Evolutionary conservation across 92 coral and sea anemone genomes (phyloP).

Genomic region (Siderastrea siderea): DNA sequence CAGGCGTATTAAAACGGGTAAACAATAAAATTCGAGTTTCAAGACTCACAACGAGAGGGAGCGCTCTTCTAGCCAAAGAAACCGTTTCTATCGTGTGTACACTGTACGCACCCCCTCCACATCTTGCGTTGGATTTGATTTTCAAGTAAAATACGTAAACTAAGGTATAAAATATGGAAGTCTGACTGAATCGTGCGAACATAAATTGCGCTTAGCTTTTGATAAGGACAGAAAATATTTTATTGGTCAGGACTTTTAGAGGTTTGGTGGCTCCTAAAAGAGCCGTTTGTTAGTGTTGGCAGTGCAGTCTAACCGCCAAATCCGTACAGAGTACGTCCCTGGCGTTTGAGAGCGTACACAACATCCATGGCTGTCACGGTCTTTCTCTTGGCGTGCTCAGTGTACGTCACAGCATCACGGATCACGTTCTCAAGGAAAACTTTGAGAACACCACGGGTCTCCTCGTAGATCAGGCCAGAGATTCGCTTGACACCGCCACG

Average conservation of each 20-base stretch:
- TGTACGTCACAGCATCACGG: constrained; percentile 98
- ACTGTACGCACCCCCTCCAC: too few species aligned
- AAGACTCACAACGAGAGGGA: too few species aligned
- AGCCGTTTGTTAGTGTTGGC: constrained; percentile 61
- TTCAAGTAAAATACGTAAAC: too few species aligned
- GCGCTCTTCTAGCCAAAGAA: too few species aligned
- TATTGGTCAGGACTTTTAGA: constrained; percentile 20
- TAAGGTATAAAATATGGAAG: too few species aligned
- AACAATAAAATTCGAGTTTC: too few species aligned
- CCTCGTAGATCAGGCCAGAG: constrained; percentile 96
- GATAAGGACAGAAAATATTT: neutral
- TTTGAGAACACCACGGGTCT: constrained; percentile 97
- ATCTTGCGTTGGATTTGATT: too few species aligned
- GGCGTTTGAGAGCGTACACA: constrained; percentile 93
- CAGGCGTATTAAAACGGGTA: too few species aligned
- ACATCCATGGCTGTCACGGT: constrained; percentile 94
- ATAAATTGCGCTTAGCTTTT: too few species aligned
- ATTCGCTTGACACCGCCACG: constrained; percentile 96
- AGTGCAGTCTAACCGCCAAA: constrained; percentile 65
- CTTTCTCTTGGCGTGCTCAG: constrained; percentile 95
- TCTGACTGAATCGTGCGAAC: too few species aligned
- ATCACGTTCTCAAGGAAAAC: constrained; percentile 98
- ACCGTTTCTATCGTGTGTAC: too few species aligned
- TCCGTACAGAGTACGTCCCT: constrained; percentile 93
- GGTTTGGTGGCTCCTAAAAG: constrained; percentile 83